Evolutionary conservation across 2,797 vertebrate species (phyloP), one percentile per base, ranked within the genome.

Genomic region (Neosilurus mollespiculum): DNA sequence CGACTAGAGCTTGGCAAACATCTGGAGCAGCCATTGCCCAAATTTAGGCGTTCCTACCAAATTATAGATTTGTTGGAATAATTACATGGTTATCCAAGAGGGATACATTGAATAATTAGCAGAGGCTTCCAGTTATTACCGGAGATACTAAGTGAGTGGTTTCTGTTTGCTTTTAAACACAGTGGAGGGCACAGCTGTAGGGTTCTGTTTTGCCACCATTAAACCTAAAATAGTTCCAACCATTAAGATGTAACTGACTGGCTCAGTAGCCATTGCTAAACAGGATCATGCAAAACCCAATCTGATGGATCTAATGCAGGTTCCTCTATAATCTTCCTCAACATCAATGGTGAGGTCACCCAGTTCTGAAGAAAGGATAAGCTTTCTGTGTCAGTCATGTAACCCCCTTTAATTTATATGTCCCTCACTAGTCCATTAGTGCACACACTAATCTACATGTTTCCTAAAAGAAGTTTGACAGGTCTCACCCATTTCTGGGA

Each of bases 21-120:
- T 67, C 78, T 80, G 64, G n/a, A 56, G 64, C 26, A 80, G 78
- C 11, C 12, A 0, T 10, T 14, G 78, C 64, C 34, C 78, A 69
- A 80, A 69, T 69, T 15, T 66, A 69, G 64, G 18, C 26, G 3
- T 69, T 54, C n/a, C 6, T 69, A 56, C 51, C 64, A 67, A 67
- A 80, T 67, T 67, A 80, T 15, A 69, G 64, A 80, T 80, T 56
- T 37, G n/a, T 58, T 80, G 18, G 7, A 56, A 80, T 64, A 80
- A 67, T 67, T 54, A 80, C 64, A 67, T 14, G 49, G 18, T 56
- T 30, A 80, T 69, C 64, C 66, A 67, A 56, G 62, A 56, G 78
- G 9, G 18, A 34, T 80, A 37, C 26, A 67, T 78, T 78, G 26
- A 78, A 65, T 64, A 80, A 67, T 67, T 80, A 64, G 64, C 62